Evolutionary conservation across 1,140 invertebrate species (phyloP), one percentile per base, ranked within the genome.

Genomic region (Zophobas atratus): DNA sequence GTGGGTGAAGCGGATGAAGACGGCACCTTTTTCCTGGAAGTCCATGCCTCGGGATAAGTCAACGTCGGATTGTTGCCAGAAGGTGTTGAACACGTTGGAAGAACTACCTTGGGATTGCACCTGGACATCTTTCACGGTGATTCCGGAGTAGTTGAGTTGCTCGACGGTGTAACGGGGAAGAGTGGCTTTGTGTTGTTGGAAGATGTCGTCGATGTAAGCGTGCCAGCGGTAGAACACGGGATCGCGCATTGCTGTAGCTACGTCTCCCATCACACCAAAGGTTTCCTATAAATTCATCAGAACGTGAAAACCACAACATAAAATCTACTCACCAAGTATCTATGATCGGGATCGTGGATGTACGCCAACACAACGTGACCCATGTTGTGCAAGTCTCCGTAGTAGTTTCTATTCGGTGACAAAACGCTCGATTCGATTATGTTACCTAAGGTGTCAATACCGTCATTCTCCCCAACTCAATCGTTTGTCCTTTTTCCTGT

Each of bases 141-240:
- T 87, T 8, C 90, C 91, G 1, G 89, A 86, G 80, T 91, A 94
- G 74, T 90, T 87, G 78, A 95, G 86, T 91, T 94, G 80, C 82
- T 73, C 87, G 6, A 84, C 81, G 0, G 86, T 90, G 79, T 94
- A 94, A 67, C 90, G 85, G 0, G 90, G 87, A 32, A 96, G 85
- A 2, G 91, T 92, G 36, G 88, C 89, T 86, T 96, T 96, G 85
- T 93, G 92, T 81, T 93, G 89, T 76, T 91, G 88, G 88, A 96
- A 96, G 1, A 97, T 87, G 70, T 95, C 91, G 81, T 97, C 94
- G 33, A 96, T 88, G 81, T 92, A 93, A 1, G 92, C 91, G 81
- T 96, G 95, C 93, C 92, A 96, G 83, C 93, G 91, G 86, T 96
- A 97, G 87, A 97, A 96, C 4, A 94, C 87, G 0, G 95, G 95